Evolutionary conservation across 2,797 vertebrate species (phyloP).

Genomic region (Micrastur ruficollis): DNA sequence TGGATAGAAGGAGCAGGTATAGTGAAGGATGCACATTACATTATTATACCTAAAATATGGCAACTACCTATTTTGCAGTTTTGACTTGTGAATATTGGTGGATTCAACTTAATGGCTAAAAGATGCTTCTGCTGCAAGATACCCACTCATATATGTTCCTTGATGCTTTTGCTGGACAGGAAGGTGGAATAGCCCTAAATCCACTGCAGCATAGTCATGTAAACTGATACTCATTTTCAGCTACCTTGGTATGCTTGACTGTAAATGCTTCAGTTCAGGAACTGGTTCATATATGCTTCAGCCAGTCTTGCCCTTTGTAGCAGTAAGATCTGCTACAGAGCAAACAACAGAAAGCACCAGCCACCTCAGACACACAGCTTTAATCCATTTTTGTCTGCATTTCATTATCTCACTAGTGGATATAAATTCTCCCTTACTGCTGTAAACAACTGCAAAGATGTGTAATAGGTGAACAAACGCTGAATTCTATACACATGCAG

Average conservation of each 20-base stretch:
- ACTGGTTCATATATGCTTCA: not conserved
- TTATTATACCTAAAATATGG: not conserved
- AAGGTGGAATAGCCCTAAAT: not conserved
- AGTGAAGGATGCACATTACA: fast-evolving
- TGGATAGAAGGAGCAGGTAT: not conserved
- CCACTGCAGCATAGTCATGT: not conserved
- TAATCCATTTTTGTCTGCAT: not conserved
- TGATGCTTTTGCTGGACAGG: not conserved
- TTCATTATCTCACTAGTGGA: not conserved
- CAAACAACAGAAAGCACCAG: not conserved
- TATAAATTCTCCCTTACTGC: not conserved
- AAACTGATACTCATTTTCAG: not conserved
- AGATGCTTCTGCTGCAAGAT: not conserved
- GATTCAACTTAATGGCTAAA: not conserved
- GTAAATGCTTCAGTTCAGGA: not conserved
- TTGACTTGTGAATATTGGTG: not conserved
- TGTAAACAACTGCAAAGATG: not conserved
- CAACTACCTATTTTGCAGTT: not conserved
- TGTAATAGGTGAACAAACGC: not conserved
- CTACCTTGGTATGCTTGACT: not conserved
- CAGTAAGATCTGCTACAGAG: not conserved
- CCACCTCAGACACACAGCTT: not conserved
- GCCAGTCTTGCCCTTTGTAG: not conserved
- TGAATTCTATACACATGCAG: not conserved
- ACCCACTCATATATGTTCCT: not conserved